These are phyloP conservation scores for Falco berigora DNA, from an alignment of 2,797 vertebrate genomes.

Conservation along the genomic window DNA sequence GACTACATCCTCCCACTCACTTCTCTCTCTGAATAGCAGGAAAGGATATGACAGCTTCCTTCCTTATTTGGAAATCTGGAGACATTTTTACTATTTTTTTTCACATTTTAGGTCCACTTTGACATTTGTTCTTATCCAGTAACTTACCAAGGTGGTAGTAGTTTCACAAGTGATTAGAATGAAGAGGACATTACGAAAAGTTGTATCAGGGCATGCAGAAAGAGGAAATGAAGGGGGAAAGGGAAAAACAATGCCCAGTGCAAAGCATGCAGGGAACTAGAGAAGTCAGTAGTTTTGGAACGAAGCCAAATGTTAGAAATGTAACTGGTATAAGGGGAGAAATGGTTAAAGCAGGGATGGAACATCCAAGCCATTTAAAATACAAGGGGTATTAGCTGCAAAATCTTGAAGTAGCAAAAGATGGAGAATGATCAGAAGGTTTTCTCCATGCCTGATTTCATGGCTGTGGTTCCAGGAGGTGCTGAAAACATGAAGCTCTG, in stretches of 20 bases:
- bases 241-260: not conserved
- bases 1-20: not conserved
- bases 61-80: not conserved
- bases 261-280: not conserved
- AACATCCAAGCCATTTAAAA: not conserved
- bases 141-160: not conserved
- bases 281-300: not conserved
- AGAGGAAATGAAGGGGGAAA: not conserved
- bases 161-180: not conserved
- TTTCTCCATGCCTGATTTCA: not conserved
- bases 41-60: not conserved
- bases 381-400: not conserved
- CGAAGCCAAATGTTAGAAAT: not conserved
- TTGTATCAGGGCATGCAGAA: not conserved
- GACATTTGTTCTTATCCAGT: not conserved
- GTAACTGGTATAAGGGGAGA: not conserved
- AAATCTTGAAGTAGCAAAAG: not conserved
- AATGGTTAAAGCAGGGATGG: not conserved
- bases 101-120: not conserved
- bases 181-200: not conserved
- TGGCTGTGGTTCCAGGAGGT: not conserved
- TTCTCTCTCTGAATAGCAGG: not conserved
- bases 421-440: not conserved
- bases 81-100: not conserved
- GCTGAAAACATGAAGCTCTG: constrained; percentile 35